Evolutionary conservation across 2,113 vertebrate species (phyloP).

Genomic region (Falcunculus frontatus): DNA sequence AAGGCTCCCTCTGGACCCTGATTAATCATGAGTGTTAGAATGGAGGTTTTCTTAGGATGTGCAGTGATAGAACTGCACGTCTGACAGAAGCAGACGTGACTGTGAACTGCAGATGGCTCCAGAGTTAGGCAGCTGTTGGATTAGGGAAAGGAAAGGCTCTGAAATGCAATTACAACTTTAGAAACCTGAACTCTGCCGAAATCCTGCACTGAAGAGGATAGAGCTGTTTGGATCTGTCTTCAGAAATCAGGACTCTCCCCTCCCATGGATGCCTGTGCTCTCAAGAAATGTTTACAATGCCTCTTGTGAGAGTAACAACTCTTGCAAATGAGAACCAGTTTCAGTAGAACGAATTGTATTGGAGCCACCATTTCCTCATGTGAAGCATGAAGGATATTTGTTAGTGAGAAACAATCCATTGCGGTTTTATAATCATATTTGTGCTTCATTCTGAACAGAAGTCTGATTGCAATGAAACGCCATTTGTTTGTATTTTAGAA

Average conservation of each 20-base stretch:
- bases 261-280: not conserved
- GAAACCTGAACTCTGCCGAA: not conserved
- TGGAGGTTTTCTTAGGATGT: not conserved
- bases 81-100: not conserved
- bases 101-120: not conserved
- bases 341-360: not conserved
- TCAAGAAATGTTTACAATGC: not conserved
- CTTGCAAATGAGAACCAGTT: not conserved
- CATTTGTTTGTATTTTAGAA: not conserved
- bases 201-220: not conserved
- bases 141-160: not conserved
- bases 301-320: not conserved
- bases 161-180: not conserved
- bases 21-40: not conserved
- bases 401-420: not conserved
- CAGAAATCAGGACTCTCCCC: not conserved
- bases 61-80: not conserved
- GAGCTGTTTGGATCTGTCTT: not conserved
- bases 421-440: not conserved
- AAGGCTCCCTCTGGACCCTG: accelerated
- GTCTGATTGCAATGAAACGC: not conserved
- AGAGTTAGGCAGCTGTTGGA: not conserved
- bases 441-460: not conserved
- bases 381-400: not conserved
- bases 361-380: not conserved